A percentile compares a stretch with the other conserved stretches of the same genome.
These are phyloP conservation scores for Ophioninae sp. DNA, from an alignment of 2,888 invertebrate species.

Conservation along the genomic window DNA sequence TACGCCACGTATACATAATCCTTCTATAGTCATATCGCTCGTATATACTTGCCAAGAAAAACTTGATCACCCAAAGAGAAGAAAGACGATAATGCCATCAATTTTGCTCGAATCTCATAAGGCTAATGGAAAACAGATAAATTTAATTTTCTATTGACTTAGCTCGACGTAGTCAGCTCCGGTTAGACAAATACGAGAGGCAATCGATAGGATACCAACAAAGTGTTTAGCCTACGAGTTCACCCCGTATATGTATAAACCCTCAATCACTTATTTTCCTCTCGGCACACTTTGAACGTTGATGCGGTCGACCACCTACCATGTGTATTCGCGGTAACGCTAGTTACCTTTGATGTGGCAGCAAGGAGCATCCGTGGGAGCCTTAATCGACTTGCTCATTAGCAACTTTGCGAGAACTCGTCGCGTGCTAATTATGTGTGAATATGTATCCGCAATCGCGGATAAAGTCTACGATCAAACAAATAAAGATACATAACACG, in stretches of 20 bases:
- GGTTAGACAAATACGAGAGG: slow-evolving; percentile 12
- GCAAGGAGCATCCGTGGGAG: slow-evolving; percentile 22
- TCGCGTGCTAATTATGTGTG: slow-evolving; percentile 34
- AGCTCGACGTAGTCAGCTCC: neutral
- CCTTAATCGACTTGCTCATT: slow-evolving; percentile 45
- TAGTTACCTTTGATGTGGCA: slow-evolving; percentile 54
- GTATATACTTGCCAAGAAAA: slow-evolving; percentile 6
- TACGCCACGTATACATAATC: slow-evolving; percentile 6
- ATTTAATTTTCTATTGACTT: neutral
- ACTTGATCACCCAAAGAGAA: neutral
- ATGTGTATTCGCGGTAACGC: slow-evolving; percentile 22
- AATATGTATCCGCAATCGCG: neutral
- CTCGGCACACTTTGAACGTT: slow-evolving; percentile 20
- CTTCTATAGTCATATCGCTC: slow-evolving; percentile 41
- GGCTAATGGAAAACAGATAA: neutral
- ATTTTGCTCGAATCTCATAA: neutral
- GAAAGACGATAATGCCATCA: neutral
- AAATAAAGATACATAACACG: neutral
- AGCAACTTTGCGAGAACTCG: slow-evolving; percentile 30
- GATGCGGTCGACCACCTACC: slow-evolving; percentile 24
- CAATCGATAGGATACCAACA: slow-evolving; percentile 7
- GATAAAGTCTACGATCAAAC: neutral
- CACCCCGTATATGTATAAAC: neutral
- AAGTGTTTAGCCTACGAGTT: slow-evolving; percentile 29
- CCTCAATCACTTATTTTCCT: slow-evolving; percentile 35